These are phyloP conservation scores for Rhabdomys dilectus DNA, from an alignment of 2,113 vertebrate species.

Conservation along the genomic window DNA sequence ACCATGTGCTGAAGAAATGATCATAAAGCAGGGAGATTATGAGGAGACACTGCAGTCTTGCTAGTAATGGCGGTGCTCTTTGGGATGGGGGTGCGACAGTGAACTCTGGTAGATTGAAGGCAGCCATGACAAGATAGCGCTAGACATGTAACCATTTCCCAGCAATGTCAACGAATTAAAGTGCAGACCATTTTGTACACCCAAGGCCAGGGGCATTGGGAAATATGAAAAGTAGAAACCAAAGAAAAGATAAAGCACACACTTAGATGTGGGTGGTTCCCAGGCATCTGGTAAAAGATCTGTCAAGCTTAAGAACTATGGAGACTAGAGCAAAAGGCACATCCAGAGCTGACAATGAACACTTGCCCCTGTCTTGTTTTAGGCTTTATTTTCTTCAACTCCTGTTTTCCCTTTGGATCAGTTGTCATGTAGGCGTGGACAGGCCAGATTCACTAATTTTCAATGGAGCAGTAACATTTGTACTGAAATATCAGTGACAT, in stretches of 20 bases:
- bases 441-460: neutral
- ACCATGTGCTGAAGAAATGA: neutral
- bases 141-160: neutral
- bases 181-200: neutral
- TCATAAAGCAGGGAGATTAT: neutral
- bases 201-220: neutral
- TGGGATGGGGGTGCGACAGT: neutral
- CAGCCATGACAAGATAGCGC: neutral
- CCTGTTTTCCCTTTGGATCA: neutral
- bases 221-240: conserved; percentile 36
- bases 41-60: neutral
- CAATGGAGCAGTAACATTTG: neutral
- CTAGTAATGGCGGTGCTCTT: neutral
- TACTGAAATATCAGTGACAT: neutral
- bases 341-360: neutral
- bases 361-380: neutral
- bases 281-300: neutral
- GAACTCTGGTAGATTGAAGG: neutral
- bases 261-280: neutral
- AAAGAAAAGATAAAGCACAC: conserved; percentile 19
- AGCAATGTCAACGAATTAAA: neutral
- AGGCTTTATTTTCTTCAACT: neutral
- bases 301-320: neutral
- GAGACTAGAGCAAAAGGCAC: neutral
- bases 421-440: neutral